Evolutionary conservation across 2,797 vertebrate species (phyloP).

Genomic region (Propithecus perrieri): DNA sequence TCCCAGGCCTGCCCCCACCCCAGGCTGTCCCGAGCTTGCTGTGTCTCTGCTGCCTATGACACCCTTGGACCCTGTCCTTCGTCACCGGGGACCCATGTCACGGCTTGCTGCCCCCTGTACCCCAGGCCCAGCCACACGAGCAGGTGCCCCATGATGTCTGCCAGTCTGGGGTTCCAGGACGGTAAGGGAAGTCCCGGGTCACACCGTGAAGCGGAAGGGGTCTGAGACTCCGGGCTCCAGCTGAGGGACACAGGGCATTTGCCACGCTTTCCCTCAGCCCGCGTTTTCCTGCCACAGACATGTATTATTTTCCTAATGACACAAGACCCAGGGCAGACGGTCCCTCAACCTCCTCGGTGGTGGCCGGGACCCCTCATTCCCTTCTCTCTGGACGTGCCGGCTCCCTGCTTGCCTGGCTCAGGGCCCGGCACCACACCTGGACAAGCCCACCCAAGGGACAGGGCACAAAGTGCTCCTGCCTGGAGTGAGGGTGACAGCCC

Average conservation of each 20-base stretch:
- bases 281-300: rapidly evolving
- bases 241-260: rapidly evolving
- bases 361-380: rapidly evolving
- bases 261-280: rapidly evolving
- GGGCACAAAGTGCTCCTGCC: not conserved
- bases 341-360: rapidly evolving
- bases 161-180: rapidly evolving
- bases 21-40: not conserved
- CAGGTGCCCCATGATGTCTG: rapidly evolving
- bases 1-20: not conserved
- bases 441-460: rapidly evolving
- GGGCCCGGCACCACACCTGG: not conserved
- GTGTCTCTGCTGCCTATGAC: not conserved
- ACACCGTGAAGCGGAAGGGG: rapidly evolving
- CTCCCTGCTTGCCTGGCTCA: not conserved
- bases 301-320: rapidly evolving
- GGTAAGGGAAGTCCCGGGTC: rapidly evolving
- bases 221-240: too few relatives aligned
- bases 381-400: too few relatives aligned
- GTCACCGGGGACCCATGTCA: rapidly evolving
- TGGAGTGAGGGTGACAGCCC: not conserved
- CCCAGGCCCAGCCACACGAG: not conserved
- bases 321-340: not conserved
- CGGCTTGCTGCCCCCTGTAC: not conserved
- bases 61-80: not conserved